Percentiles rank a stretch among this genome's conserved stretches.
These are phyloP conservation scores for Hippocampus abdominalis DNA, from an alignment of 2,113 vertebrate species.

Conservation along the genomic window DNA sequence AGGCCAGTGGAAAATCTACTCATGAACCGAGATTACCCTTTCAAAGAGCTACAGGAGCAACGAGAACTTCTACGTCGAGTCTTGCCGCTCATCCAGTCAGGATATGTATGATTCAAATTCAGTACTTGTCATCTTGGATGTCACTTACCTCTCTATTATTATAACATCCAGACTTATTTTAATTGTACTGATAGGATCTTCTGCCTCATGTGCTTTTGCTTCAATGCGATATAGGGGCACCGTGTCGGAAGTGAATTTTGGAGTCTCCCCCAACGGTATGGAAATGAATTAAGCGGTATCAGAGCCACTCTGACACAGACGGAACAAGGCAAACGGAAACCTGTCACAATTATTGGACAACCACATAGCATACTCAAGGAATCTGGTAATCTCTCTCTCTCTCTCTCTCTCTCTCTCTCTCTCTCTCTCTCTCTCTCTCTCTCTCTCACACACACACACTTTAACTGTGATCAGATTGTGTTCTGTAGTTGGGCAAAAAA, in stretches of 20 bases:
- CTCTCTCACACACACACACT: not conserved
- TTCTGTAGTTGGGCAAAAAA: no score
- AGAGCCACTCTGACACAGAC: constrained; percentile 76
- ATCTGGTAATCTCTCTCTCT: constrained; percentile 66
- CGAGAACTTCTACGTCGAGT: constrained; percentile 71
- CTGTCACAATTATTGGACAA: constrained; percentile 73
- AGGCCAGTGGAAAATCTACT: constrained; percentile 77
- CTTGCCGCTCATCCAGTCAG: constrained; percentile 69
- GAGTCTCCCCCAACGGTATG: constrained; percentile 75
- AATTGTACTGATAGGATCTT: not conserved
- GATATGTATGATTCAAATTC: constrained; percentile 69
- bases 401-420: not conserved
- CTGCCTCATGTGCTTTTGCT: not conserved
- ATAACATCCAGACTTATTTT: not conserved
- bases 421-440: not conserved
- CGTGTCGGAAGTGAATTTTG: constrained; percentile 82
- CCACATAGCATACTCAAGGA: constrained; percentile 70
- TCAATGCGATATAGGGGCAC: constrained; percentile 70
- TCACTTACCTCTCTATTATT: not conserved
- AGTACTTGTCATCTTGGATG: not conserved
- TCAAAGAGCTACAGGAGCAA: constrained; percentile 80
- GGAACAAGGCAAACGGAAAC: constrained; percentile 71
- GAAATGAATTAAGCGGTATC: constrained; percentile 83
- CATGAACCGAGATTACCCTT: constrained; percentile 77
- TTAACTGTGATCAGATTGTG: not conserved